Base-by-base conservation (phyloP, 2,113 vertebrate genomes). In the Phasianus colchicus region DNA sequence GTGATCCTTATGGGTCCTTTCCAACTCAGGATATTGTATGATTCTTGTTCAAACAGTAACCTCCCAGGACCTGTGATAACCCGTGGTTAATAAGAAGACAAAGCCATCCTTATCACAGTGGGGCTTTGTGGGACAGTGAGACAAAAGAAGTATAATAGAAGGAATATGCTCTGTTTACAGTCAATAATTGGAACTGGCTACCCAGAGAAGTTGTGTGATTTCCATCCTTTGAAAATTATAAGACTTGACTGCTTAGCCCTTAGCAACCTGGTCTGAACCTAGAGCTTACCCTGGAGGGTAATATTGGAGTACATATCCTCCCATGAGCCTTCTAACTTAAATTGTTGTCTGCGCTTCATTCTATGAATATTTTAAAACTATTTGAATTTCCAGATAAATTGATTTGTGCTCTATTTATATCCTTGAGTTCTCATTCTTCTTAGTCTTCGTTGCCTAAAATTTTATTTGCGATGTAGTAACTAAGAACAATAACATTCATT, bases 361-460 rank as follows among this genome's bases (percentile, higher is more conserved):
- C n/a, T 61, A 66, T 73, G 27, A 88, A 74, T 90, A 93, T 90
- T 92, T 93, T 88, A 86, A 86, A 86, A 40, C 55, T 63, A 74
- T 45, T 65, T 93, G 80, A 93, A 77, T 55, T 88, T 86, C 50
- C 65, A 86, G 80, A 72, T 83, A 73, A 54, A 92, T 88, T 80
- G 82, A 72, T 78, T 90, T 76, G 58, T 75, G 43, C 79, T 75
- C 74, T 88, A 17, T 79, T 93, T 73, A 17, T 66, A 64, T 40
- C 79, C 76, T 76, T 90, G 80, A 58, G 43, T 73, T 88, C 54
- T 90, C 69, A n/a, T 76, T 40, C 43, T 11, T 84, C 87, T 89
- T 74, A 71, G 38, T 52, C 47, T 91, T 64, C 82, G 73, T 90
- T 70, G 69, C 58, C 50, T 74, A 79, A 93, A 92, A 43, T 81